These are phyloP conservation scores for Capricornis sumatraensis DNA, from an alignment of 2,113 vertebrate species.

Conservation along the genomic window DNA sequence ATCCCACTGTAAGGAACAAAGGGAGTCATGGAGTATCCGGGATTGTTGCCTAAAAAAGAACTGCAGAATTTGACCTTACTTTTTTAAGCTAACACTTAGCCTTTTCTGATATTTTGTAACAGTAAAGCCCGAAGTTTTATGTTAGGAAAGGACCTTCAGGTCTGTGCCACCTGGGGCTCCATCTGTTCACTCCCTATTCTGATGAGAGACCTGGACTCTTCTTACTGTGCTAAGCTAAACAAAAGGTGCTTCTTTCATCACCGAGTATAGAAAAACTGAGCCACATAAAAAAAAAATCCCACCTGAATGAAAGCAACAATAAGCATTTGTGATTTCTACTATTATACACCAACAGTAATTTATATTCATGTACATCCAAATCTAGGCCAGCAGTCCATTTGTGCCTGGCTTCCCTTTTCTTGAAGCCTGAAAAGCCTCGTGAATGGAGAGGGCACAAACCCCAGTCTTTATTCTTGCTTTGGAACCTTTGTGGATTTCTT, in stretches of 20 bases:
- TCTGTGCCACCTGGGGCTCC: neutral
- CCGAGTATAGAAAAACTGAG: neutral
- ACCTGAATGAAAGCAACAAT: neutral
- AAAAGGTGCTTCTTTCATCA: conserved; percentile 6
- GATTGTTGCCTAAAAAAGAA: neutral
- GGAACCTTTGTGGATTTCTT: conserved; percentile 33
- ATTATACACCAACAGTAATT: neutral
- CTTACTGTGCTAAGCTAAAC: conserved; percentile 28
- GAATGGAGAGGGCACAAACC: neutral
- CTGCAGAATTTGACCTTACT: neutral
- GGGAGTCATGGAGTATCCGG: neutral
- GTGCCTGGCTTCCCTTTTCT: neutral
- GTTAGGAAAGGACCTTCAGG: neutral
- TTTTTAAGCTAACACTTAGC: neutral
- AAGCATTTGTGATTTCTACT: neutral
- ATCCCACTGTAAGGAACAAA: neutral
- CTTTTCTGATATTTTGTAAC: neutral
- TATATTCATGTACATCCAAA: neutral
- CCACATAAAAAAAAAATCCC: neutral
- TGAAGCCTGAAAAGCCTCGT: neutral
- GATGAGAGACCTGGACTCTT: neutral
- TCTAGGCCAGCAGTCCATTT: neutral
- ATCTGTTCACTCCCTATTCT: conserved; percentile 15
- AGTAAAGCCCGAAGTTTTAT: neutral
- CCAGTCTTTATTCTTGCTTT: neutral